Base-by-base conservation (phyloP, 2,888 invertebrate species). In the Aethes cnicana region DNA sequence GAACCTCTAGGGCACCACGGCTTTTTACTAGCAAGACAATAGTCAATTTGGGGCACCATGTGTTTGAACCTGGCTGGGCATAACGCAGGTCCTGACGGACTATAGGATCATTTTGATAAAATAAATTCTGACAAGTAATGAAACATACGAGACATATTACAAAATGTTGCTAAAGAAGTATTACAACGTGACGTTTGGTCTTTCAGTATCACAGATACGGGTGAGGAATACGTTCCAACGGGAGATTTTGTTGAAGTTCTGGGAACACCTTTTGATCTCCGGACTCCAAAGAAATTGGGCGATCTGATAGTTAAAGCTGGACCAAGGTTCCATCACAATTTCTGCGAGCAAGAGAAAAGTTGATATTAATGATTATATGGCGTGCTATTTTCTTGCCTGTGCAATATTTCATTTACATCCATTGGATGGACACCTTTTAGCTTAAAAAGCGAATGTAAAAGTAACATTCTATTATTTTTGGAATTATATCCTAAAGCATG, bases 21-120 rank as follows among this genome's bases (percentile, higher is more conserved):
- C n/a, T n/a, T n/a, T n/a, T n/a, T n/a, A n/a, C n/a, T n/a, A n/a
- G n/a, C n/a, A 91, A 95, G 26, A 97, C 97, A 0, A 94, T 95
- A 6, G 92, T 98, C 33, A 98, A 96, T 77, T 81, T 98, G 57
- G 97, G 97, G 5, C 97, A 97, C 79, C 98, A 98, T 77, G 93
- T 96, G 8, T 77, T 98, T 98, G 80, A 98, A 98, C 81, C 85
- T 98, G 54, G 96, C 94, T 23, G 98, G 98, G 0, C 96, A 97
- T 84, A 90, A 85, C 4, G 75, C 91, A 2, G 95, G 95, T 0
- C 89, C 92, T 0, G 76, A 82, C 3, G 94, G 92, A 61, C 61
- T 96, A 4, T 93, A 92, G 63, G 92, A 94, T 35, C 96, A 96
- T 68, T 69, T 83, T 2, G 83, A 96, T 8, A 75, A 84, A 11